Conservation (phyloP, 2,113 vertebrate species). For the Garra rufa region DNA sequence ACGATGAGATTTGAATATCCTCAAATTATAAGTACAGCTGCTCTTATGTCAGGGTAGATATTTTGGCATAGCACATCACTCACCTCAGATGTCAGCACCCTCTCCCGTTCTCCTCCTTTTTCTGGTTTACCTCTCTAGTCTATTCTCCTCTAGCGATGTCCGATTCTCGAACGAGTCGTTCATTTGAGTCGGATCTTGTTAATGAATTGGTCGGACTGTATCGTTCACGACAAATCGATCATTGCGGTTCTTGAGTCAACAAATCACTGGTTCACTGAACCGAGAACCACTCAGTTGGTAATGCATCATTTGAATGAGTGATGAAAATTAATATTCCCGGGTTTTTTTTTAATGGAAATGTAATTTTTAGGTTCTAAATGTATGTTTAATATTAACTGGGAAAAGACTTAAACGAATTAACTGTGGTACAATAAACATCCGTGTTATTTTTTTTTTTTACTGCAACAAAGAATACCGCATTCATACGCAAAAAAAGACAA, state of each 20-base stretch:
- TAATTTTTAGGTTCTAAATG: not conserved
- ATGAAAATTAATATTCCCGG: not conserved
- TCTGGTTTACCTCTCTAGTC: slow-evolving; percentile 10
- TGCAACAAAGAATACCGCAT: no score
- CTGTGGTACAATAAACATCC: no score
- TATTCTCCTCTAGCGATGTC: slow-evolving; percentile 4
- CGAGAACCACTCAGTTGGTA: not conserved
- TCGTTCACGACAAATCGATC: not conserved
- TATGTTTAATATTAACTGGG: not conserved
- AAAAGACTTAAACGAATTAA: not conserved
- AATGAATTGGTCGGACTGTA: not conserved
- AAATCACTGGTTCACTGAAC: not conserved
- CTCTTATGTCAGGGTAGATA: not conserved
- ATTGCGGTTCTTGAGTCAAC: not conserved
- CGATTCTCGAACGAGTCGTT: not conserved
- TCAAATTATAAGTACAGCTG: not conserved
- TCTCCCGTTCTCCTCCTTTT: slow-evolving; percentile 28
- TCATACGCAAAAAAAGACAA: no score
- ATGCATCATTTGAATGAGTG: not conserved
- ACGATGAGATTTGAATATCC: not conserved
- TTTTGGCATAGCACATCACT: not conserved
- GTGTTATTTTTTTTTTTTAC: no score
- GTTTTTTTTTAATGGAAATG: not conserved
- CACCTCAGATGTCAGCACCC: slow-evolving; percentile 46
- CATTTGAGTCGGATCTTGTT: not conserved